A percentile compares a stretch with the other conserved stretches of the same genome.
Conservation (phyloP, 2,113 vertebrate species). For the Galbula dea region DNA sequence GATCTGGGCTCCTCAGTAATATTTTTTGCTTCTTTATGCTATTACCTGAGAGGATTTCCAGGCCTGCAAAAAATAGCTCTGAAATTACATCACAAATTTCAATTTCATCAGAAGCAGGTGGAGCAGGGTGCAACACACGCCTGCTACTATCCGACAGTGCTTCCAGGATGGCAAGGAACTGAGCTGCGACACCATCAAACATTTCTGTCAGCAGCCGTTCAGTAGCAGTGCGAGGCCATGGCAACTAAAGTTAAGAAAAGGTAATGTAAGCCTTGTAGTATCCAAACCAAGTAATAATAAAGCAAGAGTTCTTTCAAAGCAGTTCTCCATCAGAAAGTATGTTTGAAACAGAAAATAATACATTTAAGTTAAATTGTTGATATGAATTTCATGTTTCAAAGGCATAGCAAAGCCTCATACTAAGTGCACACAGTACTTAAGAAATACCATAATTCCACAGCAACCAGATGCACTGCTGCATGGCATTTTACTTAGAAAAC, state of each 20-base stretch:
- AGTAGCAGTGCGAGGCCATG: slow-evolving; percentile 80
- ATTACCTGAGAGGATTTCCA: slow-evolving; percentile 86
- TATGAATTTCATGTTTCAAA: not conserved
- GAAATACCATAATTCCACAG: not conserved
- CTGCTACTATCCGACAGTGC: slow-evolving; percentile 79
- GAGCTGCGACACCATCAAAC: slow-evolving; percentile 80
- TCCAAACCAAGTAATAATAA: not conserved
- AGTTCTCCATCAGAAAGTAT: not conserved
- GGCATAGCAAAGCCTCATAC: not conserved
- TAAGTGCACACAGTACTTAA: not conserved
- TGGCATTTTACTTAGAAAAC: not conserved
- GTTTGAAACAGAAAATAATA: not conserved
- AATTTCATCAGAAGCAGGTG: slow-evolving; percentile 71
- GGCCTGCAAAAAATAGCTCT: slow-evolving; percentile 86
- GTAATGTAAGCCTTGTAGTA: not conserved
- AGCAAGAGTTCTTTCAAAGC: not conserved
- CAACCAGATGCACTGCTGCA: not conserved
- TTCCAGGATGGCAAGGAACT: slow-evolving; percentile 87
- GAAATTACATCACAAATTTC: slow-evolving; percentile 78
- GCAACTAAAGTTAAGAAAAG: slow-evolving; percentile 64
- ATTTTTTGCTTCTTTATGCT: not conserved
- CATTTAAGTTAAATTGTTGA: not conserved
- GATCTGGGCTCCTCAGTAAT: not conserved
- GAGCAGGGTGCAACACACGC: slow-evolving; percentile 67
- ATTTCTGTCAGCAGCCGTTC: slow-evolving; percentile 80